Conservation (phyloP, 2,797 vertebrate species). For the Sphaeramia orbicularis region DNA sequence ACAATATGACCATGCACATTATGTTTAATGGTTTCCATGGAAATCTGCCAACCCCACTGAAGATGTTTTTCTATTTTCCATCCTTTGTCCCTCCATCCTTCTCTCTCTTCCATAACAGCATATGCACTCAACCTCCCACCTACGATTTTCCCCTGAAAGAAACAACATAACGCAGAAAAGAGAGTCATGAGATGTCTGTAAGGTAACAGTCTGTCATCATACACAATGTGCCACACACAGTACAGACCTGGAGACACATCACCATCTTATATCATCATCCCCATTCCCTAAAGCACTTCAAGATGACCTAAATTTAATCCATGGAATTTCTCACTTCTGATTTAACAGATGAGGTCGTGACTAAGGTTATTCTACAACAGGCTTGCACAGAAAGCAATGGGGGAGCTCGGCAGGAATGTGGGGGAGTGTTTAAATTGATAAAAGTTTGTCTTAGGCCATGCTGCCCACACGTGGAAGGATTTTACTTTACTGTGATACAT, state of each 20-base stretch:
- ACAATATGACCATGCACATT: slow-evolving; percentile 28
- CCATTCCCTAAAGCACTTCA: slow-evolving; percentile 56
- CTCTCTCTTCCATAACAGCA: slow-evolving; percentile 22
- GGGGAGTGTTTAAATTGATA: slow-evolving; percentile 72
- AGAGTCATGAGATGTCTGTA: slow-evolving; percentile 32
- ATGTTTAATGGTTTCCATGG: slow-evolving; percentile 73
- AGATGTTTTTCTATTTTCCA: slow-evolving; percentile 33
- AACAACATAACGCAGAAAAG: slow-evolving; percentile 2
- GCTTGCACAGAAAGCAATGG: slow-evolving; percentile 35
- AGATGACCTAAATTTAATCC: slow-evolving; percentile 43
- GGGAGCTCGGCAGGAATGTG: slow-evolving; percentile 69
- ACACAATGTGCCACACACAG: slow-evolving; percentile 53
- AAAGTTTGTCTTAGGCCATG: slow-evolving; percentile 58
- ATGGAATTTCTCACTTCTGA: slow-evolving; percentile 45
- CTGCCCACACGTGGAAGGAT: slow-evolving; percentile 53
- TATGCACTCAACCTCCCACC: slow-evolving; percentile 33
- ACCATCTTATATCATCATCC: slow-evolving; percentile 47
- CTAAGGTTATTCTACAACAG: slow-evolving; percentile 64
- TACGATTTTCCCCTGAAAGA: slow-evolving; percentile 30
- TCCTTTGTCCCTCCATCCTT: slow-evolving; percentile 30
- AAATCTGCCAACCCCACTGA: slow-evolving; percentile 70
- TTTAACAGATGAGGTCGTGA: slow-evolving; percentile 60
- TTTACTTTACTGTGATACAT: slow-evolving; percentile 26
- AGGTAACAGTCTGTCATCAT: slow-evolving; percentile 37
- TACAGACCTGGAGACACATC: slow-evolving; percentile 41